phyloP scores from a whole-genome alignment of 2,797 vertebrate species.

The Sphenopsis melanotis region DNA sequence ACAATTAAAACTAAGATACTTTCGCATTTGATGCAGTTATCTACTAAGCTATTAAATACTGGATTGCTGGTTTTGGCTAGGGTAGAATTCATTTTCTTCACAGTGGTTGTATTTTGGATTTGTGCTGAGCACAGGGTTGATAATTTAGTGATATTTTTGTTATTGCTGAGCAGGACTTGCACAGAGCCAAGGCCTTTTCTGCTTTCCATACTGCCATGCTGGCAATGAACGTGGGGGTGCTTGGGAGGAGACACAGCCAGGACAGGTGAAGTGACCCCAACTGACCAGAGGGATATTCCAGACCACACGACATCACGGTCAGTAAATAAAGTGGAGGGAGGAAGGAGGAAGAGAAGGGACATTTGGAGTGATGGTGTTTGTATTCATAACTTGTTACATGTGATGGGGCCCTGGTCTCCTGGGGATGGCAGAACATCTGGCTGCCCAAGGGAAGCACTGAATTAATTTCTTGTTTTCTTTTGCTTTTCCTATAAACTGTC shows the following conservation, averaged over 20 bases:
- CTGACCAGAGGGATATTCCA: neutral
- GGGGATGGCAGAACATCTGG: neutral
- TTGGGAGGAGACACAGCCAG: neutral
- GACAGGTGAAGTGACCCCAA: neutral
- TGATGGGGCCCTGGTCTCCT: neutral
- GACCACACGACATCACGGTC: neutral
- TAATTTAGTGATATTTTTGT: neutral
- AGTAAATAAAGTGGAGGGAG: neutral
- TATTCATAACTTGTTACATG: rapidly evolving
- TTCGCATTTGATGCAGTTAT: neutral
- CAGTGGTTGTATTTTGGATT: neutral
- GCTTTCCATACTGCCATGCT: neutral
- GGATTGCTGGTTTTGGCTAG: neutral
- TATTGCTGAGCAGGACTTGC: neutral
- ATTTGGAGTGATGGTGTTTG: neutral
- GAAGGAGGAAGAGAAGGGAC: neutral
- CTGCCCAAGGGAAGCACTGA: neutral
- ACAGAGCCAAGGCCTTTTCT: neutral
- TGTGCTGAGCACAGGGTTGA: neutral
- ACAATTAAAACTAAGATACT: neutral
- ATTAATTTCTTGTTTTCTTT: neutral
- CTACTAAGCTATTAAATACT: neutral
- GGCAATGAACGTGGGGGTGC: neutral
- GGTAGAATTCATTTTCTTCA: neutral
- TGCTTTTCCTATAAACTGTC: neutral